Evolutionary conservation across 2,797 vertebrate genomes (phyloP).

Genomic region (Clarias fuscus): DNA sequence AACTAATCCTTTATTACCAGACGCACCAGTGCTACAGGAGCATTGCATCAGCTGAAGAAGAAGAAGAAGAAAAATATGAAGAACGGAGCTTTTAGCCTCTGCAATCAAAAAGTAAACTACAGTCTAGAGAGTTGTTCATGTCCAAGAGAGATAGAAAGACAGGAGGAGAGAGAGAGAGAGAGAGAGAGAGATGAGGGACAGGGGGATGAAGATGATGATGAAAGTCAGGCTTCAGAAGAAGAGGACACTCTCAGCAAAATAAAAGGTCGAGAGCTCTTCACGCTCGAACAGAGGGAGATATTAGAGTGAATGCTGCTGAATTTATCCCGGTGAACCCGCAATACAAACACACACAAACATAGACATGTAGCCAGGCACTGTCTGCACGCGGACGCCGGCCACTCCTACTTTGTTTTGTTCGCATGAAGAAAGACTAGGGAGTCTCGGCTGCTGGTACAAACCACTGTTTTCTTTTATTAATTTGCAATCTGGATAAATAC

Average conservation of each 20-base stretch:
- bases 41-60: constrained; percentile 32
- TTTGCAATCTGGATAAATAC: too few relatives aligned
- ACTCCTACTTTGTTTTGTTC: too few relatives aligned
- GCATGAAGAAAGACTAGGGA: too few relatives aligned
- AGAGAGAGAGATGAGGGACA: constrained; percentile 40
- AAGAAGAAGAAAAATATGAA: constrained; percentile 37
- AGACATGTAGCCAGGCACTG: neutral
- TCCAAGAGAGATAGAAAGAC: constrained; percentile 3
- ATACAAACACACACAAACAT: neutral
- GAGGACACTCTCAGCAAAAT: constrained; percentile 45
- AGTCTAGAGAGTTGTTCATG: neutral
- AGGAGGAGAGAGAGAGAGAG: constrained; percentile 29
- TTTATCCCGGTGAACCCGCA: constrained; percentile 8
- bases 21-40: constrained; percentile 17
- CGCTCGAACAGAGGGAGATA: constrained; percentile 30
- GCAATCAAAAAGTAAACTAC: constrained; percentile 3
- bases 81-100: constrained; percentile 42
- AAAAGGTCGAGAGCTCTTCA: constrained; percentile 55
- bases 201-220: constrained; percentile 39
- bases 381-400: too few relatives aligned
- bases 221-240: constrained; percentile 44
- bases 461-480: too few relatives aligned
- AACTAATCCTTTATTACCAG: constrained; percentile 40
- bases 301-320: constrained; percentile 37
- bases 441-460: too few relatives aligned